phyloP scores from a whole-genome alignment of 1,140 invertebrate species.

The Dysdera silvatica region DNA sequence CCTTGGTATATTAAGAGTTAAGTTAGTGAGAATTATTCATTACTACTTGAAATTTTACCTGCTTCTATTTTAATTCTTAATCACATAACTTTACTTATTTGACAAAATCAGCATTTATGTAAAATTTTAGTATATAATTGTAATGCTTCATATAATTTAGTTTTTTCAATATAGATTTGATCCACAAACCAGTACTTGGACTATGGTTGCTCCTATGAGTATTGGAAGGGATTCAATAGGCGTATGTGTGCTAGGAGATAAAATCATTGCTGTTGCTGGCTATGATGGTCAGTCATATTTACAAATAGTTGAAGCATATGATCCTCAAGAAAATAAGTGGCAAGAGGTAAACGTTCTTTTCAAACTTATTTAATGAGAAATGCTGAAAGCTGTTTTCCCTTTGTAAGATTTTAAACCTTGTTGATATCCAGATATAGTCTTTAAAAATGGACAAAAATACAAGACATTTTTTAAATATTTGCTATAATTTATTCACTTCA shows the following conservation, averaged over 20 bases:
- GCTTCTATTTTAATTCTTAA: neutral
- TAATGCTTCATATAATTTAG: no score
- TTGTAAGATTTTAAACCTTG: no score
- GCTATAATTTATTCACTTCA: no score
- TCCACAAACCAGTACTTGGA: conserved; percentile 45
- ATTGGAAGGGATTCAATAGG: conserved; percentile 42
- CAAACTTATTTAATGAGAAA: neutral
- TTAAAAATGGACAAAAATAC: no score
- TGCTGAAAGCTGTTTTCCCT: no score
- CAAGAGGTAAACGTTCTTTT: conserved; percentile 15
- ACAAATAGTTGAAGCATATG: conserved; percentile 68
- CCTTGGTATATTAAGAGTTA: no score
- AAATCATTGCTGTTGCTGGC: conserved; percentile 55
- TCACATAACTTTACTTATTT: neutral
- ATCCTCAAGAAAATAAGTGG: conserved; percentile 61
- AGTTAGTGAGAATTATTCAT: no score
- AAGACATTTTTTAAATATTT: no score
- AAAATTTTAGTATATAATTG: no score
- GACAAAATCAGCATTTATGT: neutral
- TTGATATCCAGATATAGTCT: no score
- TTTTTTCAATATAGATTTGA: conserved; percentile 42
- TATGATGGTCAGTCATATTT: conserved; percentile 73
- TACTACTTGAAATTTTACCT: no score
- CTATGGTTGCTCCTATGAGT: conserved; percentile 42
- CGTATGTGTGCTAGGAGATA: conserved; percentile 40